These are phyloP conservation scores for Aramus guarauna DNA, from an alignment of 2,113 vertebrate species.

Conservation along the genomic window DNA sequence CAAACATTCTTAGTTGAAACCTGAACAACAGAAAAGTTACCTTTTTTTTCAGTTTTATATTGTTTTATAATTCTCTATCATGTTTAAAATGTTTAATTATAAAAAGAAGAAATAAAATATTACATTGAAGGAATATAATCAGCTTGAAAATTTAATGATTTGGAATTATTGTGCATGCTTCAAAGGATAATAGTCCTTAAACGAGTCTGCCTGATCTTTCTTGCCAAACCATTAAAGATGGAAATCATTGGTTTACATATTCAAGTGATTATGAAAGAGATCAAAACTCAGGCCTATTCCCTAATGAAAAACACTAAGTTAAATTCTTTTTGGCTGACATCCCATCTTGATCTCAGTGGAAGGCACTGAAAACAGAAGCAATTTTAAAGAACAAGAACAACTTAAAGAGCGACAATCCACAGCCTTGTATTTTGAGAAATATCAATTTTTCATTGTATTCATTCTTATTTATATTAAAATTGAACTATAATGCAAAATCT, in stretches of 20 bases:
- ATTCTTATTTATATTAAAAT: not conserved
- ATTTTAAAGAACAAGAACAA: not conserved
- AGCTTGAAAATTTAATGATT: not conserved
- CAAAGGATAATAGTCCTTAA: conserved; percentile 33
- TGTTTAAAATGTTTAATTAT: not conserved
- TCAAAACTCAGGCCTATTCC: not conserved
- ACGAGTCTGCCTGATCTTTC: not conserved
- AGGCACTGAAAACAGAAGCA: not conserved
- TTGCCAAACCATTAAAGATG: conserved; percentile 12
- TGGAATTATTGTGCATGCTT: not conserved
- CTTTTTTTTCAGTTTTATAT: not conserved
- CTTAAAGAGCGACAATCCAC: not conserved
- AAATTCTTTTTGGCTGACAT: conserved; percentile 15
- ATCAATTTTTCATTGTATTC: not conserved
- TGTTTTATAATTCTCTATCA: not conserved
- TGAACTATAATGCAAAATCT: not conserved
- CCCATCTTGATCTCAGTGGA: conserved; percentile 8
- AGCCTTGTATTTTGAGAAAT: not conserved
- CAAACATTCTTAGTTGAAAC: not conserved
- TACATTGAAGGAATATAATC: not conserved
- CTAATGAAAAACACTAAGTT: not conserved
- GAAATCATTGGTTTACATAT: conserved; percentile 32
- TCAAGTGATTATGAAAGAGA: conserved; percentile 27
- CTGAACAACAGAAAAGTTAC: not conserved
- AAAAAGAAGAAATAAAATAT: not conserved